A percentile compares a stretch with the other conserved stretches of the same genome.
Conservation (phyloP, 2,113 vertebrate genomes). For the Corythornis cristatus region DNA sequence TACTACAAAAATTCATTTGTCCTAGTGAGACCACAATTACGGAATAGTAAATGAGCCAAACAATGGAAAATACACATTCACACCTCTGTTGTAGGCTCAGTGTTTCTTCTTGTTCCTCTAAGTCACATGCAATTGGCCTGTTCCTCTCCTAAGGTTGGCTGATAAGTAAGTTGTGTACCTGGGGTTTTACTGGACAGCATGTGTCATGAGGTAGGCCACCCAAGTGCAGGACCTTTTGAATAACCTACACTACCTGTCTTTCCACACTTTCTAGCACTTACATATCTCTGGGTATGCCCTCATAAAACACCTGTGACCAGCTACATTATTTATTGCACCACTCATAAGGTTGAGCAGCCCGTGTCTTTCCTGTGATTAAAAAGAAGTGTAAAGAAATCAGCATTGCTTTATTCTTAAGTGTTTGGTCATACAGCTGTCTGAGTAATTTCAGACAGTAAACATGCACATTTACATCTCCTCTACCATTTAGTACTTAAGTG, state of each 20-base stretch:
- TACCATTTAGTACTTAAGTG: not conserved
- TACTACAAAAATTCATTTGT: not conserved
- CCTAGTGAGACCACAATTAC: not conserved
- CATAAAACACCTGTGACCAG: not conserved
- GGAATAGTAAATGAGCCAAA: not conserved
- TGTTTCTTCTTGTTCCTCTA: not conserved
- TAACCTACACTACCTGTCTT: not conserved
- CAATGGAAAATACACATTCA: not conserved
- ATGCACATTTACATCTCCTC: not conserved
- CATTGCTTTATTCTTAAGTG: not conserved
- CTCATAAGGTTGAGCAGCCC: rapidly evolving
- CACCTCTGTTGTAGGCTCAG: not conserved
- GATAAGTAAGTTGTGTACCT: not conserved
- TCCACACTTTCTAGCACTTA: not conserved
- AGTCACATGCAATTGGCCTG: rapidly evolving
- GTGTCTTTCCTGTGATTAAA: not conserved
- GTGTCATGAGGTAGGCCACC: rapidly evolving
- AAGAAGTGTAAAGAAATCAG: not conserved
- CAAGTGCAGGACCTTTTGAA: not conserved
- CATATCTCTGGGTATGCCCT: not conserved
- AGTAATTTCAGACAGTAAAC: not conserved
- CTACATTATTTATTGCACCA: not conserved
- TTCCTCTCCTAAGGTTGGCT: not conserved
- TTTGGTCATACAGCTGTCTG: not conserved
- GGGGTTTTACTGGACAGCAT: not conserved